Percentiles rank a stretch among this genome's conserved stretches.
phyloP scores from a whole-genome alignment of 2,113 vertebrate species.

The Saguinus imperator region DNA sequence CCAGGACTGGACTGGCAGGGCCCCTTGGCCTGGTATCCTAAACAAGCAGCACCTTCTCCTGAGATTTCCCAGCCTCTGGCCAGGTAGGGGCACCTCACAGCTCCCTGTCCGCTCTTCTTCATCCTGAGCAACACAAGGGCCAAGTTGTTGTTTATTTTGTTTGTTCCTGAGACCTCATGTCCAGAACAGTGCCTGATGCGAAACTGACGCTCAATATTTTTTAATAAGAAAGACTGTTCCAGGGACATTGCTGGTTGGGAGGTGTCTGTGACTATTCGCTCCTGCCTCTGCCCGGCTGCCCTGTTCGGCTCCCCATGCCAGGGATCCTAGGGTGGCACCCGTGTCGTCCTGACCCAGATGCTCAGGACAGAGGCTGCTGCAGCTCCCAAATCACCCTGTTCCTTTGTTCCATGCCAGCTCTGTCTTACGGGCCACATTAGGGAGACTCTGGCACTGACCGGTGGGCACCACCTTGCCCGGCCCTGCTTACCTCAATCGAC shows the following conservation, averaged over 20 bases:
- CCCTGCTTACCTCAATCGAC: background rate
- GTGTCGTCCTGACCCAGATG: accelerated
- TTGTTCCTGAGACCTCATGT: background rate
- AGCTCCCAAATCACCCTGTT: accelerated
- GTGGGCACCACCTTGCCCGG: background rate
- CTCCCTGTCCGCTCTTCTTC: background rate
- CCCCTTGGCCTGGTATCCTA: background rate
- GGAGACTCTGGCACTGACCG: accelerated
- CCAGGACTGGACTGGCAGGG: accelerated
- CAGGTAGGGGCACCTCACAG: background rate
- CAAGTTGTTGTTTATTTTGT: background rate
- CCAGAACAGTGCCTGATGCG: background rate
- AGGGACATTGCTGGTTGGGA: accelerated
- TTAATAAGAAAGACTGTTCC: background rate
- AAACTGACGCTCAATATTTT: background rate
- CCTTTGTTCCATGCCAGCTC: background rate
- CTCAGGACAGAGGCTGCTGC: accelerated
- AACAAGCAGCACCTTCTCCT: background rate
- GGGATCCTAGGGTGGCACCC: background rate
- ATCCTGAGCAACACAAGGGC: background rate
- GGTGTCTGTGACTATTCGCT: background rate
- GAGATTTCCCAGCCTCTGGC: background rate
- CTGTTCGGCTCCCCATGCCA: background rate
- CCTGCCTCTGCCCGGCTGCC: background rate
- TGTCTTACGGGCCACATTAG: accelerated